Base-by-base conservation (phyloP, 2,113 vertebrate species). In the Cyphomyrus discorhynchus region DNA sequence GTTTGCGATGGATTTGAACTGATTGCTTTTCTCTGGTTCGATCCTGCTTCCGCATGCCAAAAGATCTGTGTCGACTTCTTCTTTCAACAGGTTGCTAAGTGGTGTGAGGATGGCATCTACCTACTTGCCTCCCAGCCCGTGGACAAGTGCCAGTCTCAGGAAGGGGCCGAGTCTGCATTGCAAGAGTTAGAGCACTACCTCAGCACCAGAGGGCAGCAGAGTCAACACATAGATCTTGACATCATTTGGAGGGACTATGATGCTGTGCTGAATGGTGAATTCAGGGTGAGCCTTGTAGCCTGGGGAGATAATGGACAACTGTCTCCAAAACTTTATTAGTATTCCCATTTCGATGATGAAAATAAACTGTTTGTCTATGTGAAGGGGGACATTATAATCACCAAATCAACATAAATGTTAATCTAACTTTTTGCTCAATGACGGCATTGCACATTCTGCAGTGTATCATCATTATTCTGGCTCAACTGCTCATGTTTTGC, bases 101-200 rank as follows among this genome's bases (percentile, higher is more conserved):
- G 98, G 98, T 97, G 97, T 0, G 98, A 99, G 35, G 97, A 98
- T 92, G 98, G 98, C 17, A 98, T 99, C 90, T 99, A 97, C 92
- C 94, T 99, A 92, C 95, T 99, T 93, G 98, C 98, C 11, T 98
- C 97, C 0, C 98, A 99, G 91, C 97, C 97, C 0, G 97, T 99
- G 86, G 98, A 99, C 95, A 99, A 98, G 91, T 99, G 98, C 94
- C 98, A 99, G 90, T 98, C 98, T 50, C 98, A 99, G 49, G 98
- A 99, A 42, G 98, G 98, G 3, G 98, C 98, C 0, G 97, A 99
- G 95, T 95, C 97, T 0, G 98, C 98, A 0, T 95, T 99, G 88
- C 97, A 97, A 92, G 98, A 99, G 92, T 96, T 99, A 0, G 98
- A 99, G 95, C 96, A 94, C 87, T 98, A 98, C 92, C 90, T 99